phyloP scores from a whole-genome alignment of 2,113 vertebrate species.

The Lontra canadensis region DNA sequence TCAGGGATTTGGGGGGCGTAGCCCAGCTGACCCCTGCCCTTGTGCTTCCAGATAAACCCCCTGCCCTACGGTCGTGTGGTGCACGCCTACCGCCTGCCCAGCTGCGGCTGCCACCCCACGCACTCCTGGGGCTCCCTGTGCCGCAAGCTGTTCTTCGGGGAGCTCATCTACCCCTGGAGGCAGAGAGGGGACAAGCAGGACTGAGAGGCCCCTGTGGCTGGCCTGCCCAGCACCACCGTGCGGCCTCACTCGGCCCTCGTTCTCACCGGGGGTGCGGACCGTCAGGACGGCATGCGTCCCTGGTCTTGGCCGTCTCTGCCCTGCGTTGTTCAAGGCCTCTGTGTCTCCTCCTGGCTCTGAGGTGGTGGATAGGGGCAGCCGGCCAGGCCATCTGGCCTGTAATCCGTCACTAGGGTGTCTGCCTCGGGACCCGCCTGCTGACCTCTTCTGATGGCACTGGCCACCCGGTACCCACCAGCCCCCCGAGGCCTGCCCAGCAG shows the following conservation, averaged over 20 bases:
- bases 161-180: slow-evolving; percentile 97
- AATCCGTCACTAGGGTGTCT: background rate
- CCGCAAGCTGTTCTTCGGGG: slow-evolving; percentile 95
- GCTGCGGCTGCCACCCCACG: slow-evolving; percentile 93
- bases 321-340: background rate
- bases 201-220: slow-evolving; percentile 72
- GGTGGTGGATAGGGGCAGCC: background rate
- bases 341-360: background rate
- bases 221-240: accelerated
- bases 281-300: background rate
- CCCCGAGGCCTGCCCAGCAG: background rate
- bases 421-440: background rate
- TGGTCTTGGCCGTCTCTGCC: background rate
- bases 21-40: background rate
- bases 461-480: background rate
- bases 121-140: slow-evolving; percentile 94
- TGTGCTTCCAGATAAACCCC: slow-evolving; percentile 91
- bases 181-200: slow-evolving; percentile 93
- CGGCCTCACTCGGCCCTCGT: background rate
- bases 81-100: slow-evolving; percentile 90
- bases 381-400: background rate
- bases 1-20: background rate
- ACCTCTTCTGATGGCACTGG: background rate
- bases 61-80: slow-evolving; percentile 87
- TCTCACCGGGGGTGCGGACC: background rate